These are phyloP conservation scores for Pongo pygmaeus DNA, from an alignment of 2,113 vertebrate genomes.

Conservation along the genomic window DNA sequence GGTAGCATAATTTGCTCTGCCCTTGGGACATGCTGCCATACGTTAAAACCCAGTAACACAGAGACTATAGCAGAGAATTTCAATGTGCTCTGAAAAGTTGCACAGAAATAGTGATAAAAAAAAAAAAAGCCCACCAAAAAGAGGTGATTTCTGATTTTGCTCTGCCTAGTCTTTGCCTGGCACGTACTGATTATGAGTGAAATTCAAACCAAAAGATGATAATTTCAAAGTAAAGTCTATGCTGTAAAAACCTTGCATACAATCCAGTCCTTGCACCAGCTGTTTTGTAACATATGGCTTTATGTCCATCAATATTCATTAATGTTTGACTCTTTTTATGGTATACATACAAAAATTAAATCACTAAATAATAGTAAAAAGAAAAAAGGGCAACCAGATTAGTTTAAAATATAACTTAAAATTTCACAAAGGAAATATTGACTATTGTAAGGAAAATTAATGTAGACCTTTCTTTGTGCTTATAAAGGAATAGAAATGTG, in stretches of 20 bases:
- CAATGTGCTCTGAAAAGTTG: slow-evolving; percentile 51
- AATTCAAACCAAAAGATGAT: slow-evolving; percentile 36
- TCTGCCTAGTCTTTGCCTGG: slow-evolving; percentile 20
- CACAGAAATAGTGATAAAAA: slow-evolving; percentile 30
- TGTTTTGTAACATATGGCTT: background rate
- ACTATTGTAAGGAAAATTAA: slow-evolving; percentile 65
- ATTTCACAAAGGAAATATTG: slow-evolving; percentile 54
- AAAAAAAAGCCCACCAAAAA: slow-evolving; percentile 32
- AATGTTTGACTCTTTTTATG: slow-evolving; percentile 26
- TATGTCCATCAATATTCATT: background rate
- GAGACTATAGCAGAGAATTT: slow-evolving; percentile 58
- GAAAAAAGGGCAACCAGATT: background rate
- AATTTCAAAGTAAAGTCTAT: slow-evolving; percentile 59
- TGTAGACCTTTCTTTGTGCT: slow-evolving; percentile 55
- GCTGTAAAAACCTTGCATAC: background rate
- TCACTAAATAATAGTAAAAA: slow-evolving; percentile 15
- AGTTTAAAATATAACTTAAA: slow-evolving; percentile 61
- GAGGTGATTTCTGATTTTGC: slow-evolving; percentile 45
- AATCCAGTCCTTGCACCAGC: background rate
- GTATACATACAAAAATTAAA: background rate
- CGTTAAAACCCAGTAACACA: slow-evolving; percentile 58
- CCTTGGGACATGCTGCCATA: slow-evolving; percentile 65
- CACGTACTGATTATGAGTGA: slow-evolving; percentile 41
- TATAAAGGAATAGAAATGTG: slow-evolving; percentile 59
- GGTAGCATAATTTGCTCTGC: slow-evolving; percentile 76